phyloP scores from a whole-genome alignment of 2,888 invertebrate species.

The Ormyrus rosae region DNA sequence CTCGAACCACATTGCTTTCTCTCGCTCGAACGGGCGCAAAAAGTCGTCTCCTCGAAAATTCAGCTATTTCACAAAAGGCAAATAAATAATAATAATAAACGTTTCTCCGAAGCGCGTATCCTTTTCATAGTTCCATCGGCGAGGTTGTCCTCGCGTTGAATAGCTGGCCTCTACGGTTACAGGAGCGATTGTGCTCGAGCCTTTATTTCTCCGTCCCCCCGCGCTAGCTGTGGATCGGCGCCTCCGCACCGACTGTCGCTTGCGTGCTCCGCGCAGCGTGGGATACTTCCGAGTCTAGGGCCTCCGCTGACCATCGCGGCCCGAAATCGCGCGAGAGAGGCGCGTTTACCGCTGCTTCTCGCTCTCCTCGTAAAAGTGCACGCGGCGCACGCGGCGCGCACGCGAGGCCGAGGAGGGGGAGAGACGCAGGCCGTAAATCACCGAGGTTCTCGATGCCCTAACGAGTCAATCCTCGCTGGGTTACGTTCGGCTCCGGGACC shows the following conservation, averaged over 20 bases:
- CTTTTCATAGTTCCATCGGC: too few relatives aligned
- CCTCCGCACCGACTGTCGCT: neutral
- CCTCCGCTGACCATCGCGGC: constrained; percentile 19
- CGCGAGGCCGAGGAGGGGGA: neutral
- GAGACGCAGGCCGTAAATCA: constrained; percentile 39
- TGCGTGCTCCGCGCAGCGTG: constrained; percentile 23
- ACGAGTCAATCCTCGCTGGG: constrained; percentile 51
- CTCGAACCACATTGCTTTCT: constrained; percentile 3
- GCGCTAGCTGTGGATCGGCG: too few relatives aligned
- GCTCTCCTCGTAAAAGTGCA: constrained; percentile 35
- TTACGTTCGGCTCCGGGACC: neutral
- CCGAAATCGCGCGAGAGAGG: constrained; percentile 40
- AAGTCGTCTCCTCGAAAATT: too few relatives aligned
- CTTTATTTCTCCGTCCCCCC: too few relatives aligned
- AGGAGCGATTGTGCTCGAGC: too few relatives aligned
- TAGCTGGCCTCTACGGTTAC: too few relatives aligned
- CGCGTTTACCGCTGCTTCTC: constrained; percentile 23
- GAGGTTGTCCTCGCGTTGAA: too few relatives aligned
- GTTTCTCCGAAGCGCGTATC: too few relatives aligned
- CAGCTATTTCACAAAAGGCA: too few relatives aligned
- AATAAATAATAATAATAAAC: too few relatives aligned
- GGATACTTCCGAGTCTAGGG: constrained; percentile 46
- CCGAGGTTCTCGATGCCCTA: constrained; percentile 40
- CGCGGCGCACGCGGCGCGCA: neutral
- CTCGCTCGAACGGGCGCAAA: neutral